Evolutionary conservation across 1,140 invertebrate genomes (phyloP), one percentile per base, ranked within the genome.

Genomic region (Propsilocerus akamusi): DNA sequence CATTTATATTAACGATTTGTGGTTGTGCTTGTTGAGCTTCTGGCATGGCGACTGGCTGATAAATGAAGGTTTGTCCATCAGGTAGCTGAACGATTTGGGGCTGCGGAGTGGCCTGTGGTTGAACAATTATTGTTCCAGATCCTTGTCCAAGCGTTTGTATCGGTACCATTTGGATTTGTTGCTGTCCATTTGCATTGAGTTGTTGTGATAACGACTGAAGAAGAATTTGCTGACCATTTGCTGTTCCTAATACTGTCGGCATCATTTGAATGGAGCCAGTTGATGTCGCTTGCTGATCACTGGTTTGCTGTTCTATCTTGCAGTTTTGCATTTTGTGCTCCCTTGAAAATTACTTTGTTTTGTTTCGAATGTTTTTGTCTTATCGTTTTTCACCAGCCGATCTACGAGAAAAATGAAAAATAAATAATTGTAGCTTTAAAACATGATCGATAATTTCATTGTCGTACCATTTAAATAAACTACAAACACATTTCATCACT

Each of bases 31-130:
- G 58, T 24, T 64, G 53, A 26, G 73, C 67, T 61, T 71, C 71
- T 49, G 75, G 74, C 14, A 78, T 59, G 46, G 72, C 69, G n/a
- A 80, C 72, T 2, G 86, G 86, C 62, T 92, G 86, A 62, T 91
- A 94, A 51, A 93, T 81, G 54, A 86, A 84, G 0, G 89, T 91
- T 64, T 95, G 90, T n/a, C 91, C 91, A 71, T 95, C 90, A 0
- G 85, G 72, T 8, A 88, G 88, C 64, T 94, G 90, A 26, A 96
- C 77, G 23, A 96, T 73, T 65, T 91, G 85, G 48, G 83, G 79
- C 52, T 72, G 73, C 49, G 74, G 65, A 8, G 71, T 75, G 53
- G 48, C 34, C 20, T 76, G 74, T 52, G 73, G 72, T 26, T 76
- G 69, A 10, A 74, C 66, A 51, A 73, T 71, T 57, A 41, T 17